A percentile compares a stretch with the other conserved stretches of the same genome.
Evolutionary conservation across 2,113 vertebrate species (phyloP).

Genomic region (Hystrix cristata): DNA sequence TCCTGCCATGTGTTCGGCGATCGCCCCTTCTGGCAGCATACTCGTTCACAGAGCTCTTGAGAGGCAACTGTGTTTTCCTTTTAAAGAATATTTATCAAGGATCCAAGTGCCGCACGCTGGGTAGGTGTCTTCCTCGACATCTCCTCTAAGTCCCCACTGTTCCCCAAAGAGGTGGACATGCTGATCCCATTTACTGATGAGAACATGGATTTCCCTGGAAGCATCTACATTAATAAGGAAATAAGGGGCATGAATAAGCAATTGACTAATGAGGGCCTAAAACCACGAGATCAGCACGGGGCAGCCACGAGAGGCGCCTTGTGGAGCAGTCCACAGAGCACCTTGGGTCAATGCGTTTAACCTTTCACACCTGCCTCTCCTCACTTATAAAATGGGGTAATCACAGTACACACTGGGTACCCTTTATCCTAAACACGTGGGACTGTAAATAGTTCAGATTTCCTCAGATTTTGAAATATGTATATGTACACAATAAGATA

Average conservation of each 20-base stretch:
- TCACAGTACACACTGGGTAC: background rate
- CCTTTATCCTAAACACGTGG: background rate
- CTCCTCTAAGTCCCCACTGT: background rate
- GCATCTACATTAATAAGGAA: background rate
- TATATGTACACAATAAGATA: background rate
- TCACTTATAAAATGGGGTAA: background rate
- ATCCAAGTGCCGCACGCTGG: rapidly evolving
- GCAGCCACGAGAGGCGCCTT: background rate
- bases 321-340: background rate
- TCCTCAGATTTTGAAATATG: background rate
- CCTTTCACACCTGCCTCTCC: background rate
- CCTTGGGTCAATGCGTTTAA: background rate
- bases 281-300: background rate
- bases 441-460: background rate
- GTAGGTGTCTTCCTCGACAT: background rate
- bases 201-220: background rate
- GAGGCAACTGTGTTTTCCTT: too few species aligned
- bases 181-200: background rate
- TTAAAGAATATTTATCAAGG: background rate
- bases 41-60: background rate
- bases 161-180: background rate
- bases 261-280: background rate
- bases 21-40: background rate
- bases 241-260: background rate
- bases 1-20: background rate